Conservation (phyloP, 1,140 invertebrate genomes). For the Gryllus bimaculatus region DNA sequence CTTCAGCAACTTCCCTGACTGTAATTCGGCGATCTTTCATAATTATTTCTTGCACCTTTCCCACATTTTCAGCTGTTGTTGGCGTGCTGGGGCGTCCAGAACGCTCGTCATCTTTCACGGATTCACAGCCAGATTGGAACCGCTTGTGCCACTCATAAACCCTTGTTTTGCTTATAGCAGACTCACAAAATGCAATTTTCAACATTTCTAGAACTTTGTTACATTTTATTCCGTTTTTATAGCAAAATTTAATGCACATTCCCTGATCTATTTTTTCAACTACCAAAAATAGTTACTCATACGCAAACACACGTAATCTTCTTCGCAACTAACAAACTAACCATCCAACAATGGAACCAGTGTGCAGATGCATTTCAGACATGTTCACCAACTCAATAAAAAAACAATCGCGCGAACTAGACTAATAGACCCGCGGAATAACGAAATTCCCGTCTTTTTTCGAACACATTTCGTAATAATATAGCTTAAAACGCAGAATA, state of each 20-base stretch:
- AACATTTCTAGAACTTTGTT: too few species aligned
- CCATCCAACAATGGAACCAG: background rate
- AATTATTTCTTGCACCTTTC: too few species aligned
- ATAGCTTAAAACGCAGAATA: too few species aligned
- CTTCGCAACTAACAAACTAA: background rate
- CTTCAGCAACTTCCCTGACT: too few species aligned
- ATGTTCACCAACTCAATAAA: background rate
- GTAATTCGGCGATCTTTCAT: too few species aligned
- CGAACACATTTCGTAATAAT: too few species aligned
- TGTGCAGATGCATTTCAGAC: too few species aligned
- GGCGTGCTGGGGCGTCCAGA: conserved; percentile 25
- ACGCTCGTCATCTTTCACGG: conserved; percentile 19
- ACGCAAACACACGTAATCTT: conserved; percentile 7
- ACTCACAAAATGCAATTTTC: background rate
- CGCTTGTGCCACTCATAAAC: conserved; percentile 16
- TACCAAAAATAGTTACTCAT: background rate
- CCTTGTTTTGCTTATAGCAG: conserved; percentile 14
- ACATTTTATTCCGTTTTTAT: background rate
- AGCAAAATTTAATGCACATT: background rate
- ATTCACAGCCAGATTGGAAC: conserved; percentile 9
- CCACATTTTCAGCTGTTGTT: conserved; percentile 27
- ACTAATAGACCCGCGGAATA: conserved; percentile 6
- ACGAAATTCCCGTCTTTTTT: too few species aligned
- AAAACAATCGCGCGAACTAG: background rate
- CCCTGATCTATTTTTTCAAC: background rate